Evolutionary conservation across 1,140 invertebrate genomes (phyloP), one percentile per base, ranked within the genome.

Genomic region (Pogonognathellus flavescens): DNA sequence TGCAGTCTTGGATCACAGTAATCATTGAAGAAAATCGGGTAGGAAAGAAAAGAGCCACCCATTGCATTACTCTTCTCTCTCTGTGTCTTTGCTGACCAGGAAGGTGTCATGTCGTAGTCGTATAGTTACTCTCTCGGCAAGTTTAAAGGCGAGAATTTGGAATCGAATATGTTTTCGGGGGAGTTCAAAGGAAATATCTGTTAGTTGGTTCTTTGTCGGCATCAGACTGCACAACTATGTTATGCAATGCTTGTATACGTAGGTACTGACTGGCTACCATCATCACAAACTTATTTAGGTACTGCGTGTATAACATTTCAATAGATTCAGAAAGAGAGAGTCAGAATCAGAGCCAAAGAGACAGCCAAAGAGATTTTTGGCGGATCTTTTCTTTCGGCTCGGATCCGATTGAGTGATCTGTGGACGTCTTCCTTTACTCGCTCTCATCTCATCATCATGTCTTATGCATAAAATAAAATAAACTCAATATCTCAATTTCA

Each of bases 341-440:
- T 25, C 31, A 50, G 70, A 31, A 49, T 9, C 25, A 76, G 31
- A 14, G 18, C 31, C 14, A n/a, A 18, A 49, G 31, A 76, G 70
- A 41, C 31, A 41, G 70, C 31, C 31, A 76, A 76, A 49, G 25
- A 31, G 70, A 31, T 76, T 76, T 76, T 76, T 76, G 70, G 70
- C 70, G 62, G 62, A 66, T 66, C 62, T 66, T 66, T n/a, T 25
- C 62, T 76, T 76, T 76, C 70, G 70, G 70, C 70, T 76, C 70
- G 14, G 70, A 76, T 76, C 70, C 70, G 70, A 76, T 76, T 76
- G 70, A 76, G 70, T 76, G 70, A 76, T 76, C 70, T 76, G 70
- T 50, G 70, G 70, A 76, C 70, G 25, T 76, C 70, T 76, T 31
- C 53, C n/a, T 57, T 14, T 57, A n/a, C 70, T 50, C 41, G n/a